Base-by-base conservation (phyloP, 2,113 vertebrate genomes). In the Tretioscincus oriximinensis region DNA sequence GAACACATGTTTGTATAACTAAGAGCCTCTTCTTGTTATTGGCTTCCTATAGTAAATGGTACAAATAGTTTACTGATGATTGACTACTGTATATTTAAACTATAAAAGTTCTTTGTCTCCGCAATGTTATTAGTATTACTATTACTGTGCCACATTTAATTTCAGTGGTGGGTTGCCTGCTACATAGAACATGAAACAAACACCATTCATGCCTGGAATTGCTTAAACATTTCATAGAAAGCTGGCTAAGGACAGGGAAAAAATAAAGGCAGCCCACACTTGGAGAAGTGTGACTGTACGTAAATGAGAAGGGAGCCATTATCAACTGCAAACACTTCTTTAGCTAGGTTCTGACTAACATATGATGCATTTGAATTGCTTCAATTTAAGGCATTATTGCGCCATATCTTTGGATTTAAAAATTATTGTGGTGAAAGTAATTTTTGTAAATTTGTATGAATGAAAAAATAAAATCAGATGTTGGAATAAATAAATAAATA, bases 1-100 rank as follows among this genome's bases (percentile, higher is more conserved):
- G 95, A 92, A 91, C 90, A 87, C 85, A 90, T 9, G 12, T 77
- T 78, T 89, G 90, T 41, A 93, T 91, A 93, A 95, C 91, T 95
- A 95, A 89, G 77, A 74, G 85, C 90, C 89, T 92, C 95, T 93
- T 77, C 73, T 88, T 88, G 82, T 87, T 90, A 94, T 87, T 80
- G 54, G 68, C 92, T 93, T 77, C 94, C 93, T 88, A 92, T 10
- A 47, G 94, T 84, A 94, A 95, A 96, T 88, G 94, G 93, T 82
- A 96, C 90, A 94, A 85, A 92, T 85, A 76, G 91, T 93, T 93
- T 90, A 94, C 89, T 90, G 91, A 89, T 76, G 81, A 80, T 81
- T 68, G 81, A 77, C 80, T 47, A 1, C 28, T 75, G 86, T 58
- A 41, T 1, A 75, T 28, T 83, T 81, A 72, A 88, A 88, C 83